These are phyloP conservation scores for Sinocyclocheilus grahami DNA, from an alignment of 2,113 vertebrate species.

Conservation along the genomic window DNA sequence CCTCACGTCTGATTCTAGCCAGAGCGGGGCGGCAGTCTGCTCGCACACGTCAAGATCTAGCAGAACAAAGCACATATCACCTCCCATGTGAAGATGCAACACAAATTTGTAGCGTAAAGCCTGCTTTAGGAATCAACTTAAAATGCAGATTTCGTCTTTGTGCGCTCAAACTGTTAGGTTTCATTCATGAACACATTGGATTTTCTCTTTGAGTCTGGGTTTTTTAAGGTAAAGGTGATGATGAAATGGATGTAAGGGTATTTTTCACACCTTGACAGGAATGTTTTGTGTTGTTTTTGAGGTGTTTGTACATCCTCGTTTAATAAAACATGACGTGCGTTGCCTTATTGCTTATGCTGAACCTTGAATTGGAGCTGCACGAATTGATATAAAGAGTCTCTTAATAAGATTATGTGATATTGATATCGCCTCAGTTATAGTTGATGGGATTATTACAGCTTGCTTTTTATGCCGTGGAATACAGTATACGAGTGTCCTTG, in stretches of 20 bases:
- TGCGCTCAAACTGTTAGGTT: slow-evolving; percentile 6
- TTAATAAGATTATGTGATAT: slow-evolving; percentile 42
- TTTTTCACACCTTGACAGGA: slow-evolving; percentile 20
- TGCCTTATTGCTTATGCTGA: slow-evolving; percentile 41
- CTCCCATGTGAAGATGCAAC: slow-evolving; percentile 21
- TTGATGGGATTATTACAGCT: slow-evolving; percentile 45
- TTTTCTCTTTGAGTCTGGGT: slow-evolving; percentile 29
- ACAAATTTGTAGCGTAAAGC: not conserved
- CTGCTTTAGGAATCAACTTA: not conserved
- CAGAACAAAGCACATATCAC: slow-evolving; percentile 18
- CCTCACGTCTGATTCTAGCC: slow-evolving; percentile 47
- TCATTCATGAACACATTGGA: slow-evolving; percentile 19
- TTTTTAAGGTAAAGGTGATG: slow-evolving; percentile 39
- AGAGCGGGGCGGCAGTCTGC: too few species aligned
- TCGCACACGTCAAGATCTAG: not conserved
- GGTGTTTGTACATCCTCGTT: slow-evolving; percentile 12
- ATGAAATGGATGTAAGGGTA: slow-evolving; percentile 29
- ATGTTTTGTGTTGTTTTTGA: not conserved
- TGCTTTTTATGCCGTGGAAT: not conserved
- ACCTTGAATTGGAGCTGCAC: slow-evolving; percentile 37
- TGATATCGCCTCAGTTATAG: slow-evolving; percentile 42
- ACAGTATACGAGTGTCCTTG: slow-evolving; percentile 26
- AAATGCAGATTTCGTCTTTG: slow-evolving; percentile 13
- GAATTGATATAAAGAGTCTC: slow-evolving; percentile 31
- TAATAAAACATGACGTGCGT: slow-evolving; percentile 41